Percentiles rank a stretch among this genome's conserved stretches.
These are phyloP conservation scores for Phoenicopterus ruber DNA, from an alignment of 2,113 vertebrate genomes.

Conservation along the genomic window DNA sequence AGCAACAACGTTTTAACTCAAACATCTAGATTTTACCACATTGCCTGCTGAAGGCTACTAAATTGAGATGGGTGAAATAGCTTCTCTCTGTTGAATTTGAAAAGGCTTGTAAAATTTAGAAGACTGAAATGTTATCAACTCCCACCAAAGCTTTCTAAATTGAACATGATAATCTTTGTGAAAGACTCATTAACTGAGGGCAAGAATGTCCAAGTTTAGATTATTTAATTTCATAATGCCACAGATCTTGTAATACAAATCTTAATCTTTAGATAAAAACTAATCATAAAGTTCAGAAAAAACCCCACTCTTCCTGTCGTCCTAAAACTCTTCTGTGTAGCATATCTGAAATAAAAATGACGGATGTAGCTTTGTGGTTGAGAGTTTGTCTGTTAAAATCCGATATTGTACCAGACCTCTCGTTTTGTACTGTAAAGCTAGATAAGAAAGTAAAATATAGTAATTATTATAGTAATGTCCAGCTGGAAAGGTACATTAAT, in stretches of 20 bases:
- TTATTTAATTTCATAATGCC: not conserved
- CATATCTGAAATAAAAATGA: not conserved
- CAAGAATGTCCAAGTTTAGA: not conserved
- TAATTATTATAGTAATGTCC: not conserved
- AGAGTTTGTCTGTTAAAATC: not conserved
- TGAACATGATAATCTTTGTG: not conserved
- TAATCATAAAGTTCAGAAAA: not conserved
- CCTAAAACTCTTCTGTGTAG: not conserved
- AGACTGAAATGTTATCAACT: not conserved
- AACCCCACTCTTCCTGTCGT: accelerated
- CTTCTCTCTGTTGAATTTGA: not conserved
- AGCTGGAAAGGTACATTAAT: not conserved
- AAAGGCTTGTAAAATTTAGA: not conserved
- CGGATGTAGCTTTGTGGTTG: not conserved
- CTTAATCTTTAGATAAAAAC: not conserved
- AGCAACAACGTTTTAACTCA: not conserved
- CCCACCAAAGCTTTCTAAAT: not conserved
- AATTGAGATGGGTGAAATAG: not conserved
- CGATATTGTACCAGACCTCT: not conserved
- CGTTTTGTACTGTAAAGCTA: not conserved
- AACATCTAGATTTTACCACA: not conserved
- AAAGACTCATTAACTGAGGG: not conserved
- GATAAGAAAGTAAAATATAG: not conserved
- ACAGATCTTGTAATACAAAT: not conserved
- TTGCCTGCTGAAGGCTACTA: not conserved